phyloP scores from a whole-genome alignment of 2,888 invertebrate genomes.

The Lasioglossum marginatum region DNA sequence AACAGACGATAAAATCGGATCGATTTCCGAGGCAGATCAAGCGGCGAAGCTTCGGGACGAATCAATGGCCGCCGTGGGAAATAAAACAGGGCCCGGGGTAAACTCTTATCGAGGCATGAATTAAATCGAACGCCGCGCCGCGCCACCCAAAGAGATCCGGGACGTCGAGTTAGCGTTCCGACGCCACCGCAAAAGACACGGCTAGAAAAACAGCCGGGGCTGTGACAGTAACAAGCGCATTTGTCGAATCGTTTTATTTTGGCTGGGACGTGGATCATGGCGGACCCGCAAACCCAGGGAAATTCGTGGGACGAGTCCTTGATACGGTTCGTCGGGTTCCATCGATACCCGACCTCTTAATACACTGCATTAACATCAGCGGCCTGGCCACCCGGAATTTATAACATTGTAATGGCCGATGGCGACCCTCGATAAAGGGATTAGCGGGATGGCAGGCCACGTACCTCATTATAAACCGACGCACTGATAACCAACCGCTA shows the following conservation, averaged over 20 bases:
- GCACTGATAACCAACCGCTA: neutral
- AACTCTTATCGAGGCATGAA: conserved; percentile 7
- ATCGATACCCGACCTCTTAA: conserved; percentile 47
- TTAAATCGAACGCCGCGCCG: neutral
- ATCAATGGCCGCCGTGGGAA: neutral
- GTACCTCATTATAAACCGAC: conserved; percentile 12
- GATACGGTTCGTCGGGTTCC: conserved; percentile 43
- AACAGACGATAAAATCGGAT: neutral
- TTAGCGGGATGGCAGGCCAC: neutral
- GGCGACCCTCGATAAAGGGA: conserved; percentile 1
- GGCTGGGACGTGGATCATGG: conserved; percentile 31
- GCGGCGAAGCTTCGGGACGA: neutral
- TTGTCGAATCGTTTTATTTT: conserved; percentile 59
- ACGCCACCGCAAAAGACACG: neutral
- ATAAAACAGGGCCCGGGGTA: neutral
- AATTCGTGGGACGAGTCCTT: conserved; percentile 51
- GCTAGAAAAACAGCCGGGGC: conserved; percentile 11
- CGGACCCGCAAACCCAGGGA: conserved; percentile 47
- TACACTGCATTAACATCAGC: conserved; percentile 60
- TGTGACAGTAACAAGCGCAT: conserved; percentile 53
- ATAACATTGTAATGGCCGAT: conserved; percentile 13
- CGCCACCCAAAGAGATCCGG: neutral
- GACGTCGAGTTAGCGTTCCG: neutral
- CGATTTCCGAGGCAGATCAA: neutral
- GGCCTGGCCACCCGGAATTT: conserved; percentile 30